A percentile compares a stretch with the other conserved stretches of the same genome.
Conservation (phyloP, 2,888 invertebrate genomes). For the Drosophila tripunctata region DNA sequence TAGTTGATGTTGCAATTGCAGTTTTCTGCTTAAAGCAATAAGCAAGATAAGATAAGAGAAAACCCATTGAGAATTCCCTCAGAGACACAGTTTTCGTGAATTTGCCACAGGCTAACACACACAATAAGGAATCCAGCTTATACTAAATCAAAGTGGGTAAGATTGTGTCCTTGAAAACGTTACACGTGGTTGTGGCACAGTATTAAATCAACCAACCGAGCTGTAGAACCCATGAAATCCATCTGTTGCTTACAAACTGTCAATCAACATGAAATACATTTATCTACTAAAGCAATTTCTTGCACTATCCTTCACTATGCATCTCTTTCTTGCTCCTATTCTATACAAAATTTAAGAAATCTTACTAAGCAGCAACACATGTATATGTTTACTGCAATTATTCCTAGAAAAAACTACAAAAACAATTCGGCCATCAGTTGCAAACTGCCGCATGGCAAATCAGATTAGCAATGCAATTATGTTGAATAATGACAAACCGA, state of each 20-base stretch:
- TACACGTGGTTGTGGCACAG: neutral
- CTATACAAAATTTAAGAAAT: neutral
- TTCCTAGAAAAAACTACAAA: neutral
- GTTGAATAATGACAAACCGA: neutral
- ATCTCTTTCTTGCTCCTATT: neutral
- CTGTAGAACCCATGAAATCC: neutral
- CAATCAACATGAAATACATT: constrained; percentile 10
- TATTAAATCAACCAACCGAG: constrained; percentile 3
- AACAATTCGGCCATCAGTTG: neutral
- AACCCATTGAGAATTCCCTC: neutral
- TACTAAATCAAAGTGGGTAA: constrained; percentile 27
- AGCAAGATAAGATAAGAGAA: no score
- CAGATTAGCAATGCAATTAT: neutral
- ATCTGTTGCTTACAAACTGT: neutral
- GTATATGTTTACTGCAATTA: neutral
- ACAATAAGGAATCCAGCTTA: neutral
- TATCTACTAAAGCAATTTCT: neutral
- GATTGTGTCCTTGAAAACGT: neutral
- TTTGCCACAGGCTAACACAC: constrained; percentile 16
- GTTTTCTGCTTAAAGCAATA: no score
- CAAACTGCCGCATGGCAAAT: neutral
- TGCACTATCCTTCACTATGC: neutral
- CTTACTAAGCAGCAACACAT: neutral
- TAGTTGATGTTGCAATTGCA: no score
- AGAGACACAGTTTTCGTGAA: no score